phyloP scores from a whole-genome alignment of 2,888 invertebrate species.

The Lissonota sp. region DNA sequence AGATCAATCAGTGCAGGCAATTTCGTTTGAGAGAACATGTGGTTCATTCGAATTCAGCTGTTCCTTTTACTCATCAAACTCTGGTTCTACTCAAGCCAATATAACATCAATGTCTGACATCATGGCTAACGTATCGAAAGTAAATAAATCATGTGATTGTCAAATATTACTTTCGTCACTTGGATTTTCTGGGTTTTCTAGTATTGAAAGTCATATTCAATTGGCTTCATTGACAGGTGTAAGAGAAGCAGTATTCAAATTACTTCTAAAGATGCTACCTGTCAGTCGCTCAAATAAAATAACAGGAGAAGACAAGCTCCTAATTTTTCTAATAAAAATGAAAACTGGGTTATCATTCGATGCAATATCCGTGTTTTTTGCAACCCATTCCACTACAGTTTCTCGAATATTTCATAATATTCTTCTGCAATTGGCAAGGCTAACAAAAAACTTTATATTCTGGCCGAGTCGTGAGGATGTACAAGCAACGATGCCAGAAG shows the following conservation, averaged over 20 bases:
- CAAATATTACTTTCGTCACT: background rate
- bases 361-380: constrained; percentile 25
- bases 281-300: background rate
- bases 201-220: background rate
- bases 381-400: constrained; percentile 4
- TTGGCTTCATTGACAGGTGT: constrained; percentile 41
- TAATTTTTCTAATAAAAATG: constrained; percentile 37
- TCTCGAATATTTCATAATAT: constrained; percentile 30
- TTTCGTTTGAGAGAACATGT: too few species aligned
- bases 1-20: too few species aligned
- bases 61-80: too few species aligned
- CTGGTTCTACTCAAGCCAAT: too few species aligned
- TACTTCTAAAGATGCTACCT: constrained; percentile 32
- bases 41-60: too few species aligned
- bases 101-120: too few species aligned
- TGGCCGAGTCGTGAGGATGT: constrained; percentile 44
- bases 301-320: constrained; percentile 19
- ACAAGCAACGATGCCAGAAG: constrained; percentile 37
- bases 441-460: constrained; percentile 25
- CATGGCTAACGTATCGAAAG: too few species aligned
- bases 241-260: constrained; percentile 14
- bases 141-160: background rate
- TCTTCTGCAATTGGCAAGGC: constrained; percentile 7
- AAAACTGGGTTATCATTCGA: constrained; percentile 33
- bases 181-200: constrained; percentile 11